Conservation (phyloP, 2,888 invertebrate species). For the Drosophila mayaguana region DNA sequence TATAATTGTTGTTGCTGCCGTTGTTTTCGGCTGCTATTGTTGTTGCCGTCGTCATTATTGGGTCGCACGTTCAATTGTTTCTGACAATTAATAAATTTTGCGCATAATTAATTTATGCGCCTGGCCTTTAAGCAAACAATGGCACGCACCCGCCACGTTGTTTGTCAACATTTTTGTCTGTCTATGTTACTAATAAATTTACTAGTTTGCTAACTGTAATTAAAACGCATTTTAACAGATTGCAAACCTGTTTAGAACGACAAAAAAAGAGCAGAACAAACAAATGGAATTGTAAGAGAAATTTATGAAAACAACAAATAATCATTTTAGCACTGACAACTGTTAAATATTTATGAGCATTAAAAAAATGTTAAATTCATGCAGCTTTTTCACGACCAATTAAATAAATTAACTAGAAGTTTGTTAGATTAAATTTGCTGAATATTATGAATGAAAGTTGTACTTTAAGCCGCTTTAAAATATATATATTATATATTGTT, state of each 20-base stretch:
- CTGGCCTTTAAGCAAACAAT: constrained; percentile 63
- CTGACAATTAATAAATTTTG: constrained; percentile 73
- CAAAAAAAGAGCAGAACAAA: background rate
- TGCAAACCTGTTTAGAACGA: background rate
- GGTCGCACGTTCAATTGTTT: constrained; percentile 64
- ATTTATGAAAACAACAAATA: background rate
- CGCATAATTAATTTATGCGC: constrained; percentile 71
- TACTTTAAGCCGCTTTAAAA: background rate
- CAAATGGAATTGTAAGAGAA: background rate
- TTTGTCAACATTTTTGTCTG: constrained; percentile 46
- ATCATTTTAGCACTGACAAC: constrained; percentile 7
- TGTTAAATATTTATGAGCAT: constrained; percentile 2
- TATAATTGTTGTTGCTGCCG: constrained; percentile 30
- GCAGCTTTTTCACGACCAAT: background rate
- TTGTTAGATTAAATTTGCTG: background rate
- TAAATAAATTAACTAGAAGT: background rate
- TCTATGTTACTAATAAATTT: constrained; percentile 46
- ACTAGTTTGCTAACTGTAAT: constrained; percentile 62
- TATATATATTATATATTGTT: background rate
- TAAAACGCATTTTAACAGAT: constrained; percentile 50
- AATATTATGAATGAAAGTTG: background rate
- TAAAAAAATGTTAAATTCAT: background rate
- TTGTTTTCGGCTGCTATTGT: constrained; percentile 21
- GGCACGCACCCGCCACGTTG: constrained; percentile 38
- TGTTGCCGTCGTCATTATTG: constrained; percentile 28